Evolutionary conservation across 2,797 vertebrate species (phyloP), one percentile per base, ranked within the genome.

Genomic region (Gymnothorax javanicus): DNA sequence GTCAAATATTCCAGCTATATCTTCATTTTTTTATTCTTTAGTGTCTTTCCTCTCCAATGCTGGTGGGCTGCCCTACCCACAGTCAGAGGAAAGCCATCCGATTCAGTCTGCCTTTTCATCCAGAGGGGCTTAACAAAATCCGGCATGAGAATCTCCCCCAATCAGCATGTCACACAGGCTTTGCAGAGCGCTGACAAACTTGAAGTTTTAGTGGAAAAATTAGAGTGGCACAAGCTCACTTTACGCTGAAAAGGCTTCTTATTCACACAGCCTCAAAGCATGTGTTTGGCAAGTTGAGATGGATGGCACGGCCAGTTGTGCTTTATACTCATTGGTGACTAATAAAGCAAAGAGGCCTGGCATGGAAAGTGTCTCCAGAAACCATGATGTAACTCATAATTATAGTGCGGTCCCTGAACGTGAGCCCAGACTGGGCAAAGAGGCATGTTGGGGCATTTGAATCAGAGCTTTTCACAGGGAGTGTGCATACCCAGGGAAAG

Each of bases 331-430:
- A 83, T 83, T 56, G 54, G 56, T 73, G 81, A 81, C 64, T 71
- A 83, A 83, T 87, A 87, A 83, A 87, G 64, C 73, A 87, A 83
- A 87, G 81, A 58, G 25, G 81, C 54, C 81, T 87, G 86, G 79
- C 81, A 83, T 71, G 9, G 56, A 79, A 82, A n/a, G 85, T 43
- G 50, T 8, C 77, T 82, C 75, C 43, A 62, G 25, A 82, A 50
- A 23, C 58, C 85, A 62, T 81, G 73, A 75, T 82, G 52, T 64
- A 57, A 69, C 79, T 27, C 77, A 87, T 87, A 77, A 86, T 86
- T 82, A 86, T 50, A 60, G 75, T 86, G 62, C 73, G 86, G 77
- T 25, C 52, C 82, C 85, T 57, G 79, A 82, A 20, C 82, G 25
- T 8, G 12, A 83, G 56, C 82, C 62, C 64, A 25, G 64, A 62